Base-by-base conservation (phyloP, 2,797 vertebrate genomes). In the Halcyon leucocephala region DNA sequence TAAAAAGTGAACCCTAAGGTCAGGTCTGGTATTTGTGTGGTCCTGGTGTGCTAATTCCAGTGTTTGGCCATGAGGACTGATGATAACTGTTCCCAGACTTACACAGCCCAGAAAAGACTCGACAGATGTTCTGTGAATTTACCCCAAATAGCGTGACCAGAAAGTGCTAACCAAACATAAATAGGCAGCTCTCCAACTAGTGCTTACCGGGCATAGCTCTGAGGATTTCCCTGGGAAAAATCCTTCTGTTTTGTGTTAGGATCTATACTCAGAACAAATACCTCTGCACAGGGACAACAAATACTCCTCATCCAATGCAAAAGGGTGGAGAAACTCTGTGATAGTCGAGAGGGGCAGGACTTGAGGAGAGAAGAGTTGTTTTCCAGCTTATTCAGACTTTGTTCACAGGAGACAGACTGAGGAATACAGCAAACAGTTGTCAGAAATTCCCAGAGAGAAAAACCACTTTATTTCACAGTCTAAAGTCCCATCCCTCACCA, bases 361-460 rank as follows among this genome's bases (percentile, higher is more conserved):
- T 19, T 70, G 21, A 79, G 22, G 24, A 9, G 44, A 35, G 37
- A 88, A 81, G 9, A 51, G 20, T 7, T 66, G 12, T 81, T 91
- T 82, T 37, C 6, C 29, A 71, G 22, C 1, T 84, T 80, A 64
- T 42, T 90, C 37, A 58, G 33, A 66, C 17, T 70, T 69, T 41
- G 12, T 62, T 93, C 55, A 49, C 17, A 52, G 31, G 41, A 73
- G 16, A 48, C 9, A 69, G 29, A 83, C 28, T 52, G 42, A 65
- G 81, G 61, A 81, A 86, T 16, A 51, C 14, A 73, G 60, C 16
- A 81, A 81, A 48, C 4, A 9, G 28, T 41, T 70, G 71, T 79
- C 39, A 88, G 51, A 92, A 87, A 83, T 80, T 85, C 61, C 49
- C 22, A n/a, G 82, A 88, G 76, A 93, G n/a, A 20, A 79, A 87